These are phyloP conservation scores for Nibea coibor DNA, from an alignment of 2,113 vertebrate genomes.

Conservation along the genomic window DNA sequence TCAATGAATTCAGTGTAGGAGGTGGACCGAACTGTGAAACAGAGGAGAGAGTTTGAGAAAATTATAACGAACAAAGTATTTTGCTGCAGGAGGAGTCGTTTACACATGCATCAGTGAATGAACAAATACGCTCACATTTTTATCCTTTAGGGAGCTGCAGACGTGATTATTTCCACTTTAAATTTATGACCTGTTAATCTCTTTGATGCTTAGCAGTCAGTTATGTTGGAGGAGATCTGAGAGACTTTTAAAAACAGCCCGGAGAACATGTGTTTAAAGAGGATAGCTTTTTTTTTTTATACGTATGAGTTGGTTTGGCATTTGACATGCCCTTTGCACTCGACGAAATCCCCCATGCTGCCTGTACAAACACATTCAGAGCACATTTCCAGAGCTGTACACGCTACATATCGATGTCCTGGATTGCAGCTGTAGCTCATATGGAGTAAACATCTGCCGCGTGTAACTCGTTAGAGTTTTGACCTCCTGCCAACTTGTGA, in stretches of 20 bases:
- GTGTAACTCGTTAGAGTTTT: conserved; percentile 67
- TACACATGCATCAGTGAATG: conserved; percentile 43
- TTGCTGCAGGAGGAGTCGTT: conserved; percentile 49
- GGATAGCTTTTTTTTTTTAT: conserved; percentile 19
- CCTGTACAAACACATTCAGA: conserved; percentile 59
- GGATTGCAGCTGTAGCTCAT: conserved; percentile 63
- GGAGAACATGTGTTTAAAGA: conserved; percentile 60
- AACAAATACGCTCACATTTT: conserved; percentile 50
- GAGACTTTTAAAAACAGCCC: conserved; percentile 55
- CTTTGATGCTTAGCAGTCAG: conserved; percentile 72
- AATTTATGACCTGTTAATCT: conserved; percentile 74
- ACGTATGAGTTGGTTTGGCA: conserved; percentile 39
- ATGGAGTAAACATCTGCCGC: conserved; percentile 76
- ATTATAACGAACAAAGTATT: conserved; percentile 41
- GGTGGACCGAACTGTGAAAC: not conserved
- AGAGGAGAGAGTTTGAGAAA: conserved; percentile 15
- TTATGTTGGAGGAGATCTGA: conserved; percentile 46
- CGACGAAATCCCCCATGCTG: conserved; percentile 50
- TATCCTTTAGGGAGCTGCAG: conserved; percentile 37
- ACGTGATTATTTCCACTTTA: conserved; percentile 75
- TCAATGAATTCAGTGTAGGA: conserved; percentile 15
- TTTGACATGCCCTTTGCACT: conserved; percentile 55
- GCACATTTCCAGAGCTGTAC: conserved; percentile 64
- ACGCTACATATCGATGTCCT: conserved; percentile 65
- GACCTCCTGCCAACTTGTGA: conserved; percentile 62